Base-by-base conservation (phyloP, 2,888 invertebrate genomes). In the Chrysolina oricalcia region DNA sequence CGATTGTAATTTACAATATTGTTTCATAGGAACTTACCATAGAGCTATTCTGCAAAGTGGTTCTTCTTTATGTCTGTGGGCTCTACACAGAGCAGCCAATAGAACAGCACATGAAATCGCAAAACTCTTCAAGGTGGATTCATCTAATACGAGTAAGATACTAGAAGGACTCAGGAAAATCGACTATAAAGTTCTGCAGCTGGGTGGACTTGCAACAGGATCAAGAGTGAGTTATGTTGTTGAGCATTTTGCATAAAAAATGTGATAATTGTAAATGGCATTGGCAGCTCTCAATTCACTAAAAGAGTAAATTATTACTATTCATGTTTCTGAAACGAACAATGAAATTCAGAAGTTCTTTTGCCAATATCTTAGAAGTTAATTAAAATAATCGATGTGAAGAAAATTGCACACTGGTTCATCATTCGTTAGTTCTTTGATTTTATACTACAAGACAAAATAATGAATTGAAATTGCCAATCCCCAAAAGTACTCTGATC, bases 31-130 rank as follows among this genome's bases (percentile, higher is more conserved):
- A 50, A 74, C 85, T 65, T 85, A 82, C 65, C 73, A 80, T 4
- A 72, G 75, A 41, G 85, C 82, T 40, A 85, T 85, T 21, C 70
- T 85, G 78, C 72, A 83, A 67, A 84, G 84, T 72, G 85, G 85
- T 3, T 73, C 78, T 2, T 81, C 81, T 13, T 68, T 85, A 27
- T 80, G 81, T 68, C 71, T 81, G 19, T 85, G 85, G 85, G 74
- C 76, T 8, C 74, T 82, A 8, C 79, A 77, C 27, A 78, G 82
- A 67, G 72, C 75, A 17, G 80, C 82, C 10, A 68, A 70, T n/a
- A 46, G 70, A 67, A 76, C 76, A 19, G 81, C 81, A 11, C 50
- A 70, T 9, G 50, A 53, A 19, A 70, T 80, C 3, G 82, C 77
- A 19, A 10, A 41, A 40, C 56, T 64, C 41, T 68, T 82, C 23